Base-by-base conservation (phyloP, 2,888 invertebrate species). In the Eupeodes latifasciatus region DNA sequence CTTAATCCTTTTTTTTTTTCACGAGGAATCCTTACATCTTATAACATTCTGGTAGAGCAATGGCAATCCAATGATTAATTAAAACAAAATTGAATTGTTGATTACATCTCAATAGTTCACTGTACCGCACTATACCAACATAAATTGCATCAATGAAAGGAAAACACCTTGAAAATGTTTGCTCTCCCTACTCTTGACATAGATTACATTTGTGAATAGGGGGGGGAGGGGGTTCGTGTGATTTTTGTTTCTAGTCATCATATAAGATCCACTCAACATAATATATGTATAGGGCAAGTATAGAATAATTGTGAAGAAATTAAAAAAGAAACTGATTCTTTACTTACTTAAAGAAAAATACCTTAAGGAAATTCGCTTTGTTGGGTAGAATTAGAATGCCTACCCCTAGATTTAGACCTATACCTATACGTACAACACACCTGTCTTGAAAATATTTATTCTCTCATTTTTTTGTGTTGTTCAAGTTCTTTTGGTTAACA, bases 81-180 rank as follows among this genome's bases (percentile, higher is more conserved):
- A 71, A 79, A 71, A 76, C 12, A 55, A 75, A 40, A 79, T 69
- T 79, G 55, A 75, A 69, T 27, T 51, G 61, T 75, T 75, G 81
- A 86, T 81, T 72, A 69, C 55, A 55, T 78, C 71, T 53, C 69
- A 78, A 55, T 36, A 61, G 78, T 64, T 78, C 61, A 69, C 55
- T 74, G 62, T 69, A 72, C 49, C 40, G 69, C 59, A 36, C 7
- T 47, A 47, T 47, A 47, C 71, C 71, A 66, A 16, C 51, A 78
- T 81, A 49, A 75, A 85, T 81, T 82, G 71, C 82, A 69, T 75
- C 74, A 62, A 75, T 71, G 69, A 19, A 79, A 67, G 36, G 69
- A 19, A 79, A 67, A 19, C 74, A 74, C 86, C 78, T 86, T 86
- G 81, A 64, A 86, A 71, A 69, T 69, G 44, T 71, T 75, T 75